phyloP scores from a whole-genome alignment of 64 coral and sea anemone species.

The Pocillopora damicornis region DNA sequence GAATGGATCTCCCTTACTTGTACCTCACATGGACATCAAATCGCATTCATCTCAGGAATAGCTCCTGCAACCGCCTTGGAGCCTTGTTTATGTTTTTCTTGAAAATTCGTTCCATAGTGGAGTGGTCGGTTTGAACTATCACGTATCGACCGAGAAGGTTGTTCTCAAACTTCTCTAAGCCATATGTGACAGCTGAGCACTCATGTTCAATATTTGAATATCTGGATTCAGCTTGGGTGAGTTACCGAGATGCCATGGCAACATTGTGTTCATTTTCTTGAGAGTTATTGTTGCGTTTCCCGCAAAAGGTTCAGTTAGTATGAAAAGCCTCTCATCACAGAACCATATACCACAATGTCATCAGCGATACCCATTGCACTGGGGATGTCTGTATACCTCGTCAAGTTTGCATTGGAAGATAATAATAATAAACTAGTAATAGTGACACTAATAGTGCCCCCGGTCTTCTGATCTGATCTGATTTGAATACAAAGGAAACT shows the following conservation, averaged over 20 bases:
- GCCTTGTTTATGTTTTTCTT: conserved; percentile 40
- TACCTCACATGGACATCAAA: conserved; percentile 22
- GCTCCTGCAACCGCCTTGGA: conserved; percentile 4
- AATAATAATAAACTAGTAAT: too few relatives aligned
- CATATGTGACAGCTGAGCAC: conserved; percentile 21
- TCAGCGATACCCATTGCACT: conserved; percentile 40
- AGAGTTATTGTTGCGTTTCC: conserved; percentile 6
- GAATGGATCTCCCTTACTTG: conserved; percentile 19
- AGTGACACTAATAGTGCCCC: too few relatives aligned
- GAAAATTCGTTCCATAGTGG: conserved; percentile 56
- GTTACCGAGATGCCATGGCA: not conserved
- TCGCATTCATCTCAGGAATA: conserved; percentile 18
- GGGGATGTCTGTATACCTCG: conserved; percentile 8
- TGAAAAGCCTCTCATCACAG: not conserved
- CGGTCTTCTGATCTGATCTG: too few relatives aligned
- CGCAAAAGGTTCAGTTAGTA: conserved; percentile 13
- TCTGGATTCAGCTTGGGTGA: conserved; percentile 24
- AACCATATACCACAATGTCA: conserved; percentile 39
- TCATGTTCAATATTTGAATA: conserved; percentile 54
- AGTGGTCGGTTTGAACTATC: conserved; percentile 46
- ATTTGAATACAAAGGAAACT: too few relatives aligned
- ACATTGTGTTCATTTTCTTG: conserved; percentile 12
- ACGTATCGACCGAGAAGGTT: conserved; percentile 14
- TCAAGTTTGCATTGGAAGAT: conserved; percentile 47
- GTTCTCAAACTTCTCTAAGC: conserved; percentile 51